Evolutionary conservation across 2,113 vertebrate species (phyloP).

Genomic region (Dasyornis broadbenti): DNA sequence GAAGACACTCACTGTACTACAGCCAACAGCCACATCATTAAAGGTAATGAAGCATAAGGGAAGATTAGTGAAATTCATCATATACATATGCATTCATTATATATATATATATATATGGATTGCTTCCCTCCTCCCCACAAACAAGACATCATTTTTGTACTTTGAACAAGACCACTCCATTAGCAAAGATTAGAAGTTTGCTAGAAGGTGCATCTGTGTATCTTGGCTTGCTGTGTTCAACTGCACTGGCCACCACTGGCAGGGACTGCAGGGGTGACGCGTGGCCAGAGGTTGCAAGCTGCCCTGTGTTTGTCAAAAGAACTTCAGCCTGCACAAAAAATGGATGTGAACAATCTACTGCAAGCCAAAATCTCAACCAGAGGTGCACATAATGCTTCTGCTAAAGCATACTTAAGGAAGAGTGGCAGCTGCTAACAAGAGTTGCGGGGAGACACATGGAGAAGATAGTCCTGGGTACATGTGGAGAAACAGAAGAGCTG

Average conservation of each 20-base stretch:
- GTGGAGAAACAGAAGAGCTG: background rate
- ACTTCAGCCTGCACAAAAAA: background rate
- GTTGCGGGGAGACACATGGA: background rate
- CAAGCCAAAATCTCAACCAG: background rate
- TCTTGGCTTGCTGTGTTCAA: background rate
- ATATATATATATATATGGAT: background rate
- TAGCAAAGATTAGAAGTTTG: background rate
- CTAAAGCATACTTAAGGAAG: background rate
- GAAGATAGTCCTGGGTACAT: background rate
- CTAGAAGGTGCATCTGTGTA: background rate
- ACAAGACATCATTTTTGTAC: background rate
- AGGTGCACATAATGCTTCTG: background rate
- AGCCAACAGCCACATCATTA: background rate
- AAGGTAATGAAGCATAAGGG: background rate
- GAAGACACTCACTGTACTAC: background rate
- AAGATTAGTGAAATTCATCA: background rate
- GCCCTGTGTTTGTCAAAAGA: background rate
- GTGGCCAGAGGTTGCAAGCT: rapidly evolving
- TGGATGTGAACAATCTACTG: background rate
- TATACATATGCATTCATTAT: background rate
- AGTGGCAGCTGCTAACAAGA: background rate
- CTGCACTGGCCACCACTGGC: background rate
- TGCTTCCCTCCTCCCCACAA: background rate
- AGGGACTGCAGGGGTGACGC: background rate
- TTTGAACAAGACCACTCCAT: background rate